Evolutionary conservation across 2,113 vertebrate species (phyloP).

Genomic region (Erythrolamprus reginae): DNA sequence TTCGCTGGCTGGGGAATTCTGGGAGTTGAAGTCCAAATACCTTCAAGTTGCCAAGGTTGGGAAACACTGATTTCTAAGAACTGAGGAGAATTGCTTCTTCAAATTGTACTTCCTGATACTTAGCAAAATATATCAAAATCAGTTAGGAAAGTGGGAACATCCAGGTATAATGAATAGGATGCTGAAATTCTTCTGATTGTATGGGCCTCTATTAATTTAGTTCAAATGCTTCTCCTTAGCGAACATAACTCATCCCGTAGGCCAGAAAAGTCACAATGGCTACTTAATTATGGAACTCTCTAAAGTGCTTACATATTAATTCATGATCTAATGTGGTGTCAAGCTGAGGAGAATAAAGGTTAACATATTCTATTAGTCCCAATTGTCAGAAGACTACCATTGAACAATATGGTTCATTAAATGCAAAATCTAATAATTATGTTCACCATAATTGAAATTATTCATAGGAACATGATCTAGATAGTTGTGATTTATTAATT

Average conservation of each 20-base stretch:
- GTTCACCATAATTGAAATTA: conserved; percentile 70
- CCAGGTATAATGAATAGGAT: neutral
- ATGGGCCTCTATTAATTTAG: conserved; percentile 28
- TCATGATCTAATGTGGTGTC: conserved; percentile 66
- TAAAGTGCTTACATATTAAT: conserved; percentile 65
- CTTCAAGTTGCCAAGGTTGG: too few species aligned
- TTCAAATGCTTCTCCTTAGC: conserved; percentile 42
- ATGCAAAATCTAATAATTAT: conserved; percentile 68
- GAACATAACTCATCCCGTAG: conserved; percentile 45
- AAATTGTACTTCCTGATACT: too few species aligned
- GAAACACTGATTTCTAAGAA: too few species aligned
- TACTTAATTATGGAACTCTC: conserved; percentile 65
- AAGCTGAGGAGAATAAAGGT: conserved; percentile 69
- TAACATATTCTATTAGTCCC: conserved; percentile 75
- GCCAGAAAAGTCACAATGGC: conserved; percentile 58
- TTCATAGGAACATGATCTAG: conserved; percentile 66
- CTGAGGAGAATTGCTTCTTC: too few species aligned
- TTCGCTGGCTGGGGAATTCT: too few species aligned
- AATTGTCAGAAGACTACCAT: conserved; percentile 73
- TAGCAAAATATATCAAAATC: neutral
- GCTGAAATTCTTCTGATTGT: neutral
- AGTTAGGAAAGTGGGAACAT: accelerated
- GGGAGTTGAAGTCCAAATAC: too few species aligned
- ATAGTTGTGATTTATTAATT: conserved; percentile 73
- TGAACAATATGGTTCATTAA: conserved; percentile 70